Evolutionary conservation across 1,140 invertebrate genomes (phyloP).

Genomic region (Trichogramma pretiosum): DNA sequence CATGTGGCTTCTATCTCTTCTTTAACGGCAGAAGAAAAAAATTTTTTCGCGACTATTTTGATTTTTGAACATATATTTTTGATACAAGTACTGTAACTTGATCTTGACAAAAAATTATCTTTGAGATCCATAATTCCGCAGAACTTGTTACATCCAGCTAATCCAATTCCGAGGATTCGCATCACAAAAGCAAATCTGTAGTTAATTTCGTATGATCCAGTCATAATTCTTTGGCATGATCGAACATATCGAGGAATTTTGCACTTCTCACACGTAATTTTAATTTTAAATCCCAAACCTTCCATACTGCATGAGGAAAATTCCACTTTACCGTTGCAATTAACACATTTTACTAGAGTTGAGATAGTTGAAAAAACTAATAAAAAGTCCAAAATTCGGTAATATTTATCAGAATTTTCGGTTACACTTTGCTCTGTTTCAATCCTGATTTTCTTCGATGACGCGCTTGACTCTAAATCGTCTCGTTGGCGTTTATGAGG

Average conservation of each 20-base stretch:
- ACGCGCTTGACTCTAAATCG: slow-evolving; percentile 11
- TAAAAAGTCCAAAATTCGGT: slow-evolving; percentile 19
- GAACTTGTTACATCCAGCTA: slow-evolving; percentile 13
- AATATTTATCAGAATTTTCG: slow-evolving; percentile 18
- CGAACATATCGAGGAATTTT: neutral
- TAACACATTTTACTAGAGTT: slow-evolving; percentile 19
- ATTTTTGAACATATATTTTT: neutral
- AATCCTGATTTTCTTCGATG: slow-evolving; percentile 20
- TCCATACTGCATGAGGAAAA: slow-evolving; percentile 13
- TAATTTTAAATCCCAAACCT: neutral
- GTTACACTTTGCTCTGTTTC: neutral
- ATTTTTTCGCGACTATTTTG: neutral
- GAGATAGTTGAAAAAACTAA: slow-evolving; percentile 17
- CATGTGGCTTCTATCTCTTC: neutral
- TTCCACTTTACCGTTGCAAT: slow-evolving; percentile 20
- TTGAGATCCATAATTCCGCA: slow-evolving; percentile 13
- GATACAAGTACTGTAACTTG: slow-evolving; percentile 2
- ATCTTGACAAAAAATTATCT: slow-evolving; percentile 9
- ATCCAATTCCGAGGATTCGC: slow-evolving; percentile 11
- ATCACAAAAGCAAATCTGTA: slow-evolving; percentile 13
- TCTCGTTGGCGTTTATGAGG: slow-evolving; percentile 17
- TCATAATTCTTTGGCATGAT: slow-evolving; percentile 9
- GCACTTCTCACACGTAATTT: neutral
- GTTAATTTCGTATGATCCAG: slow-evolving; percentile 11
- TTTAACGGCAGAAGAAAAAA: neutral